These are phyloP conservation scores for Ichneumon xanthorius DNA, from an alignment of 2,888 invertebrate species.

Conservation along the genomic window DNA sequence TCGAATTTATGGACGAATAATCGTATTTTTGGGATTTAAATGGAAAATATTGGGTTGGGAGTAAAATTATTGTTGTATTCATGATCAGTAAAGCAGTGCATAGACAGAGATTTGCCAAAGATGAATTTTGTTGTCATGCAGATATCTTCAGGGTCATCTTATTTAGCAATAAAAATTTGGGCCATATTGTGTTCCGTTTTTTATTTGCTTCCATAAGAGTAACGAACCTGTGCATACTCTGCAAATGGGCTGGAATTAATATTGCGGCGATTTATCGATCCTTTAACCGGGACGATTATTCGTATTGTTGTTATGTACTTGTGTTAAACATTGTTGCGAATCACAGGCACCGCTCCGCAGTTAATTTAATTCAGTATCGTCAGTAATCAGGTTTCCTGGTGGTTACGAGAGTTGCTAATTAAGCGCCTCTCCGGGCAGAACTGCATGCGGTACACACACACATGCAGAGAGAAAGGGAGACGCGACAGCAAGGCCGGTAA, in stretches of 20 bases:
- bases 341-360: constrained; percentile 12
- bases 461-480: not conserved
- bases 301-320: constrained; percentile 24
- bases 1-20: no score
- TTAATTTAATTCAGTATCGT: constrained; percentile 51
- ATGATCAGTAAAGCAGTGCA: no score
- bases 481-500: constrained; percentile 38
- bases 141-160: not conserved
- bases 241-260: not conserved
- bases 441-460: not conserved
- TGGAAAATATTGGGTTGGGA: no score
- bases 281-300: not conserved
- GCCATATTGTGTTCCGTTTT: not conserved
- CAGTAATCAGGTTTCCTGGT: constrained; percentile 52
- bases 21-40: no score
- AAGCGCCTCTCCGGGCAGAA: constrained; percentile 20
- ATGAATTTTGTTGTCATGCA: no score
- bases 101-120: no score
- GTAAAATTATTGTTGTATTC: no score
- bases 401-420: constrained; percentile 54
- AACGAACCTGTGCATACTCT: not conserved
- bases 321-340: not conserved
- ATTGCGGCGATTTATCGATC: not conserved
- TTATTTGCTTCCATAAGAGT: not conserved
- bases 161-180: not conserved